phyloP scores from a whole-genome alignment of 1,140 invertebrate species.

The Papilio glaucus region DNA sequence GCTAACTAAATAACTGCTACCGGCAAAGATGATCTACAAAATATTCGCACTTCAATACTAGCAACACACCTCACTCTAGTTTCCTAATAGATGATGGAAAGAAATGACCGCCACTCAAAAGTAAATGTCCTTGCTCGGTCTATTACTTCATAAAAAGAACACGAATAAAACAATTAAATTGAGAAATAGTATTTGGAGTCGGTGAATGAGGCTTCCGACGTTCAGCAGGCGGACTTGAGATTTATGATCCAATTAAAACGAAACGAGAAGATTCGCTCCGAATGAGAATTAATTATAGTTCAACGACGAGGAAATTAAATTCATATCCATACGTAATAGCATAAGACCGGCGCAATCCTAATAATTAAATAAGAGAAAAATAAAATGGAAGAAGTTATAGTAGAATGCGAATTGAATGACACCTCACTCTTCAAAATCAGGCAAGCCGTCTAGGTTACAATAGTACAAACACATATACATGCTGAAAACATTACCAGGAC shows the following conservation, averaged over 20 bases:
- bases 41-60: too few relatives aligned
- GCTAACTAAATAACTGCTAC: too few relatives aligned
- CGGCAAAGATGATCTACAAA: too few relatives aligned
- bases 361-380: background rate
- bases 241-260: conserved; percentile 19
- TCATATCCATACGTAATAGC: background rate
- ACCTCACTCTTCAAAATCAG: too few relatives aligned
- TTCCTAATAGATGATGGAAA: too few relatives aligned
- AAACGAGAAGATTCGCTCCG: conserved; percentile 10
- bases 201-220: conserved; percentile 13
- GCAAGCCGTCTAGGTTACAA: too few relatives aligned
- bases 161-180: conserved; percentile 8
- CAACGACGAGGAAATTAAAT: background rate
- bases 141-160: conserved; percentile 11
- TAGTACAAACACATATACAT: too few relatives aligned
- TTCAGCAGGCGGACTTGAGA: conserved; percentile 13
- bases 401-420: too few relatives aligned
- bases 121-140: background rate
- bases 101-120: background rate
- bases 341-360: background rate
- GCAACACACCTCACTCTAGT: too few relatives aligned
- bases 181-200: conserved; percentile 10
- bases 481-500: too few relatives aligned
- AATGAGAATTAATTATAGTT: conserved; percentile 10
- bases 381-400: too few relatives aligned